These are phyloP conservation scores for Noctua comes DNA, from an alignment of 2,888 invertebrate genomes.

Conservation along the genomic window DNA sequence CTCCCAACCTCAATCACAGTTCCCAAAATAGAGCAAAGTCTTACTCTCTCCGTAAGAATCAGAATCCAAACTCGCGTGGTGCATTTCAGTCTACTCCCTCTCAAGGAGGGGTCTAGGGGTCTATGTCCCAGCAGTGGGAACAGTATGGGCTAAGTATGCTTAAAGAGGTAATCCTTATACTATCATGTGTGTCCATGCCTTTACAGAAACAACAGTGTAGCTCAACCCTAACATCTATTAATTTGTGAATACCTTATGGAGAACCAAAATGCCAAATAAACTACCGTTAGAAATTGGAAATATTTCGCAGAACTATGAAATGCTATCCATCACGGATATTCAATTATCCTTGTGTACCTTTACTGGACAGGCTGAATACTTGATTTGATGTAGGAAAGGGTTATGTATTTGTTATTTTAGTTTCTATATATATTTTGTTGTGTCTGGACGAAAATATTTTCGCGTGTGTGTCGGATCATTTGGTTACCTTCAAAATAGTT, in stretches of 20 bases:
- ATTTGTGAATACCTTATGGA: conserved; percentile 13
- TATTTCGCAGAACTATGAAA: conserved; percentile 8
- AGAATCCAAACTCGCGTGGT: neutral
- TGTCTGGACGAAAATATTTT: neutral
- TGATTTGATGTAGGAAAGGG: conserved; percentile 1
- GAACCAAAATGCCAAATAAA: conserved; percentile 1
- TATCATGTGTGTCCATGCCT: neutral
- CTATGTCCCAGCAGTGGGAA: too few relatives aligned
- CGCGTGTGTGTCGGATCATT: too few relatives aligned
- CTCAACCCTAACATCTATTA: neutral
- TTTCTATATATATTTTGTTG: conserved; percentile 8
- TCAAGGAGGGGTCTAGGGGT: too few relatives aligned
- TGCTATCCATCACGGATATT: conserved; percentile 38
- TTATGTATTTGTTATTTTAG: conserved; percentile 7
- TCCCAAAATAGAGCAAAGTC: neutral
- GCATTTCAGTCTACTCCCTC: too few relatives aligned
- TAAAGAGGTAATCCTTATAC: too few relatives aligned
- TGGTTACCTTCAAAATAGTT: too few relatives aligned
- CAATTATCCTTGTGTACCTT: conserved; percentile 19
- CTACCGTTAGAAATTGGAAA: neutral
- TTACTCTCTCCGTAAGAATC: neutral
- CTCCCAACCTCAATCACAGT: too few relatives aligned
- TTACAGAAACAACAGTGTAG: neutral
- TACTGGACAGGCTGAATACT: conserved; percentile 3
- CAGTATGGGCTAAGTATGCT: too few relatives aligned